A percentile compares a stretch with the other conserved stretches of the same genome.
Conservation (phyloP, 2,113 vertebrate genomes). For the Meriones unguiculatus region DNA sequence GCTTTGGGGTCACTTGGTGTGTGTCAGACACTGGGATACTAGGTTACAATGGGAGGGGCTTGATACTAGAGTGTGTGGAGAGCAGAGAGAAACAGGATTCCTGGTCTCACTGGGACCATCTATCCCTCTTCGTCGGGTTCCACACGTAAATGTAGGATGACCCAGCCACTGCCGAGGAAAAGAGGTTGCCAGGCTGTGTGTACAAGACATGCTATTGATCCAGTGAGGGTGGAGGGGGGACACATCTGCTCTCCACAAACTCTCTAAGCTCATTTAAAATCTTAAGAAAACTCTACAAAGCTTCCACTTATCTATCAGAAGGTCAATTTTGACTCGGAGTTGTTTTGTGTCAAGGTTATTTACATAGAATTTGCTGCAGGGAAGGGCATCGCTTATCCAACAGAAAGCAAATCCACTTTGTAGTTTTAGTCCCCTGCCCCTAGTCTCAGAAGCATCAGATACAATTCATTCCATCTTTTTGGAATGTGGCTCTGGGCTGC, state of each 20-base stretch:
- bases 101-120: background rate
- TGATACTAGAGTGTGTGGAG: background rate
- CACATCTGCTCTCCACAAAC: background rate
- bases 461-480: slow-evolving; percentile 24
- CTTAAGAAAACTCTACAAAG: slow-evolving; percentile 55
- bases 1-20: background rate
- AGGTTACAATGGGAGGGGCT: background rate
- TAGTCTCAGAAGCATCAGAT: slow-evolving; percentile 20
- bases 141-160: background rate
- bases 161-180: background rate
- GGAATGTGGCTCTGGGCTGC: background rate
- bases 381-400: slow-evolving; percentile 67
- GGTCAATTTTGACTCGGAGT: slow-evolving; percentile 68
- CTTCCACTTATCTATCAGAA: slow-evolving; percentile 61
- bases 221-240: background rate
- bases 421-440: background rate
- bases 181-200: too few species aligned
- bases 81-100: background rate
- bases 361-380: slow-evolving; percentile 67
- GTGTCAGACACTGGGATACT: background rate
- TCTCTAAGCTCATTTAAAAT: slow-evolving; percentile 60
- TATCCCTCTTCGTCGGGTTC: background rate
- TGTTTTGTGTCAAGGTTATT: slow-evolving; percentile 66
- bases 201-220: rapidly evolving
- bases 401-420: slow-evolving; percentile 55